Evolutionary conservation across 2,888 invertebrate species (phyloP), one percentile per base, ranked within the genome.

Genomic region (Allolobophora icterica): DNA sequence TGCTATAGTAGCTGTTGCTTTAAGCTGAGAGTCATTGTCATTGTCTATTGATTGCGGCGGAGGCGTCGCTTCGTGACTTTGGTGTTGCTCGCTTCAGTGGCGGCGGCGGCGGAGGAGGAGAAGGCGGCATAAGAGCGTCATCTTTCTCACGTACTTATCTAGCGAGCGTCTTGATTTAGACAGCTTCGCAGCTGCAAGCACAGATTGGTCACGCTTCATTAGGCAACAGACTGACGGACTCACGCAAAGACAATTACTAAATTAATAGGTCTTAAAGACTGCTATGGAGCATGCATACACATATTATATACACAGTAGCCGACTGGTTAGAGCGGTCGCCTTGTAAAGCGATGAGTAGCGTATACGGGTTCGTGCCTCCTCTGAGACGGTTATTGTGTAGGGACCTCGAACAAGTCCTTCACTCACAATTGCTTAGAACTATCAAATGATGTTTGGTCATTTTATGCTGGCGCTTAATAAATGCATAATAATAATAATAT

Each of bases 161-260:
- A n/a, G n/a, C 5, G 6, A 21, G 30, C 71, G 71, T 71, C n/a
- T 71, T 71, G 17, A 71, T n/a, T n/a, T 71, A 71, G 71, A 71
- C 71, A n/a, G 71, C 71, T 71, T 71, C 71, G 71, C 71, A 71
- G 71, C 71, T 71, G 71, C 71, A 71, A n/a, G 71, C 71, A 52
- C 52, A 71, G 71, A 71, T 71, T 71, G 71, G 71, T n/a, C 71
- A n/a, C n/a, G 71, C 71, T n/a, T 71, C 71, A 71, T 71, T 71
- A 71, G n/a, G 17, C 71, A 1, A 6, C 71, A n/a, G 71, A 71
- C n/a, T 71, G 71, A 71, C 71, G n/a, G 71, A 71, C 71, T 71
- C 71, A n/a, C 30, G n/a, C 71, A 71, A 71, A 71, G 71, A 71
- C 30, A 71, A 8, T n/a, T 71, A n/a, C n/a, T 6, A n/a, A 71